Evolutionary conservation across 2,113 vertebrate genomes (phyloP).

Genomic region (Gopherus evgoodei): DNA sequence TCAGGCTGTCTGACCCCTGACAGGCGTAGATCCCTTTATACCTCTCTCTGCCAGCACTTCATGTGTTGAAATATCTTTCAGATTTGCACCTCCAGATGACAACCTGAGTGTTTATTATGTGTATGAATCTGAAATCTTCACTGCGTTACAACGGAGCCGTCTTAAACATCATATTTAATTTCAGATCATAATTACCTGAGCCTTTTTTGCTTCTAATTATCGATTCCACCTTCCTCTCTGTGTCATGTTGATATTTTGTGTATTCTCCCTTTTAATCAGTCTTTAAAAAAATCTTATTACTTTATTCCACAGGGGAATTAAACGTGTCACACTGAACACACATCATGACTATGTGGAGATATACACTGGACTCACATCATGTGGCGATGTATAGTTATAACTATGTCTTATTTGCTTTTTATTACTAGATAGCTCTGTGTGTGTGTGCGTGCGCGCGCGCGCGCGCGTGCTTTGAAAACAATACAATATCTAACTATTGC

Average conservation of each 20-base stretch:
- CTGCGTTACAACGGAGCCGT: constrained; percentile 78
- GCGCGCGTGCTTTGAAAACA: background rate
- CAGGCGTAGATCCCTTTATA: constrained; percentile 93
- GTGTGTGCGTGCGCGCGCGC: background rate
- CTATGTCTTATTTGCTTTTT: background rate
- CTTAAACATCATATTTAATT: constrained; percentile 83
- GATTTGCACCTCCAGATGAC: constrained; percentile 94
- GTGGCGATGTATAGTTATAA: background rate
- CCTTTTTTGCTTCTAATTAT: constrained; percentile 81
- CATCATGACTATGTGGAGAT: constrained; percentile 31
- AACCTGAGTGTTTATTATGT: constrained; percentile 91
- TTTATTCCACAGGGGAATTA: constrained; percentile 57
- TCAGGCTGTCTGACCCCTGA: constrained; percentile 96
- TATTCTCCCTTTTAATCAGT: constrained; percentile 75
- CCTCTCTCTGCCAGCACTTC: constrained; percentile 92
- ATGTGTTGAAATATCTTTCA: constrained; percentile 96
- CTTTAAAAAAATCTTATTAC: constrained; percentile 26
- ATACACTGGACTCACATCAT: background rate
- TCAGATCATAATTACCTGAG: constrained; percentile 72
- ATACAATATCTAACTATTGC: background rate
- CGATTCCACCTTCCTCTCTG: constrained; percentile 67
- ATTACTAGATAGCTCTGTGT: background rate
- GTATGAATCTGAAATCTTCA: constrained; percentile 86
- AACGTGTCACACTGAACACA: constrained; percentile 59
- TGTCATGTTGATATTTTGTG: constrained; percentile 80